Evolutionary conservation across 2,113 vertebrate genomes (phyloP), one percentile per base, ranked within the genome.

Genomic region (Ochotona curzoniae): DNA sequence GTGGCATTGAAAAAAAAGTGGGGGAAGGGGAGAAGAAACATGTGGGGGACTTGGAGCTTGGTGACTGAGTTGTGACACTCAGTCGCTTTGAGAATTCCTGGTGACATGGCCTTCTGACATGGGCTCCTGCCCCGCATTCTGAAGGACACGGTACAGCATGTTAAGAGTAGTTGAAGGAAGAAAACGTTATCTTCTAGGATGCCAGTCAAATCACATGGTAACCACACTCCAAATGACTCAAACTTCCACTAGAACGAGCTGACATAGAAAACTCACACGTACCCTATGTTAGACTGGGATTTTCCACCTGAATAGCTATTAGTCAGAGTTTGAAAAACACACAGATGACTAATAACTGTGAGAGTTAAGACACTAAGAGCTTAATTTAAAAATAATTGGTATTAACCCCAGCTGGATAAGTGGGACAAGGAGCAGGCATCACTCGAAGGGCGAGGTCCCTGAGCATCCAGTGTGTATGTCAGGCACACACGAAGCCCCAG

Each of bases 381-480:
- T 83, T 95, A 66, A 79, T 83, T 95, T 89, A 28, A 91, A 95
- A 93, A 80, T 90, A 71, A 38, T 73, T 26, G 74, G 61, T 63
- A 86, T 66, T 91, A 1, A 86, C 23, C n/a, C 51, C 30, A 51
- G 61, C 9, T 66, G 8, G 35, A 15, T 71, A 17, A 88, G 79
- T 26, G 54, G 67, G 83, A 32, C 70, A 84, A 90, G 30, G 61
- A 9, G 23, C 8, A 71, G n/a, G 26, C 10, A 70, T 63, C 74
- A 84, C 23, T 60, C 70, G 84, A 90, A 85, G 73, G 35, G 84
- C 35, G 10, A 87, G 66, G 35, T 78, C 12, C 28, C 28, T 35
- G 25, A 81, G 51, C 4, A 93, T 47, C 57, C 78, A 79, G 21
- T 60, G 49, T 79, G 82, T 84, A 82, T 64, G 81, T 93, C 66